Conservation (phyloP, 2,888 invertebrate species). For the Ophion obscuratus region DNA sequence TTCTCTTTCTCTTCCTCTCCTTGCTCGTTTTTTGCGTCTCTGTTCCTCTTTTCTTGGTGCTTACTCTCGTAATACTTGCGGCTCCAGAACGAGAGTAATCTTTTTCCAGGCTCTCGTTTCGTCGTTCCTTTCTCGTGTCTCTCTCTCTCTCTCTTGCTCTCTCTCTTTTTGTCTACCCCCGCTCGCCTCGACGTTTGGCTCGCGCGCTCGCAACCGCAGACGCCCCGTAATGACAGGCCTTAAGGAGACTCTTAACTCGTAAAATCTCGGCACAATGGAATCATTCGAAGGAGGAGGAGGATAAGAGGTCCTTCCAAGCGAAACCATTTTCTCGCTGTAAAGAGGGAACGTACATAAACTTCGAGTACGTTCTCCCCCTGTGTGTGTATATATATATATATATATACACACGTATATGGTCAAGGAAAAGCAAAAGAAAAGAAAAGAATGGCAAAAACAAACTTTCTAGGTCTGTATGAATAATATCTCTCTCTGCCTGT, state of each 20-base stretch:
- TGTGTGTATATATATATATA: neutral
- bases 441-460: conserved; percentile 57
- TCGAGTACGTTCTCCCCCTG: neutral
- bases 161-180: conserved; percentile 6
- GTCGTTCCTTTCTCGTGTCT: conserved; percentile 5
- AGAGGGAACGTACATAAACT: conserved; percentile 4
- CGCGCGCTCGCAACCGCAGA: conserved; percentile 72
- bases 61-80: conserved; percentile 12
- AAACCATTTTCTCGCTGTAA: conserved; percentile 58
- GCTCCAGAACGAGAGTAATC: conserved; percentile 43
- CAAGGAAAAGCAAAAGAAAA: neutral
- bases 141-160: conserved; percentile 2
- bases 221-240: conserved; percentile 82
- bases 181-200: conserved; percentile 57
- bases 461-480: conserved; percentile 26
- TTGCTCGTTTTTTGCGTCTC: conserved; percentile 67
- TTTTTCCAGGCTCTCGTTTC: conserved; percentile 30
- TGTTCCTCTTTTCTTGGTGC: neutral
- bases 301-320: conserved; percentile 20
- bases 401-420: conserved; percentile 26
- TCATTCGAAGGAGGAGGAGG: conserved; percentile 73
- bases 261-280: conserved; percentile 82
- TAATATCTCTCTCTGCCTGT: conserved; percentile 5
- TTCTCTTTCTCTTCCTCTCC: conserved; percentile 66
- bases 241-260: conserved; percentile 79